phyloP scores from a whole-genome alignment of 1,140 invertebrate genomes.

The Drosophila guanche region DNA sequence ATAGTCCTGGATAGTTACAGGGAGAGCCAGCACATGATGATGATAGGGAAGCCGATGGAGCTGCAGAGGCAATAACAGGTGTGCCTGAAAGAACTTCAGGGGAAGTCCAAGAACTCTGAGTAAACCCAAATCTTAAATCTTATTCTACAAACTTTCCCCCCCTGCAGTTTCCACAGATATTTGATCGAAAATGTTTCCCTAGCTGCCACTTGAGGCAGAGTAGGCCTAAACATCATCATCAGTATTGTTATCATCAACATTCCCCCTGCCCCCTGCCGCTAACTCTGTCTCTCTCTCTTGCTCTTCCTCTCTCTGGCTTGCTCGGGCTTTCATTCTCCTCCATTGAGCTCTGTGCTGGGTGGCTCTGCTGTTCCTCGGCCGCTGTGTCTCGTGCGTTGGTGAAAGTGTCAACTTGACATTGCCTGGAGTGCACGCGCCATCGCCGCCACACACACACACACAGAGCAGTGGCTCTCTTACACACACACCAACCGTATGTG shows the following conservation, averaged over 20 bases:
- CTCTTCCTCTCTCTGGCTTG: too few relatives aligned
- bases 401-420: slow-evolving; percentile 82
- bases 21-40: slow-evolving; percentile 5
- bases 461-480: slow-evolving; percentile 13
- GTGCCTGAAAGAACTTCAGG: too few relatives aligned
- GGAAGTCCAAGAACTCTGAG: too few relatives aligned
- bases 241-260: slow-evolving; percentile 7
- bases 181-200: too few relatives aligned
- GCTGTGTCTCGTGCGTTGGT: slow-evolving; percentile 61
- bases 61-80: not conserved
- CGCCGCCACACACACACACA: slow-evolving; percentile 44
- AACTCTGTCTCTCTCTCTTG: too few relatives aligned
- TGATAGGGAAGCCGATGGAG: not conserved
- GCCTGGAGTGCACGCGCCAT: slow-evolving; percentile 77
- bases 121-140: too few relatives aligned
- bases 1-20: slow-evolving; percentile 24
- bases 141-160: too few relatives aligned
- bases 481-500: slow-evolving; percentile 12
- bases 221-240: not conserved
- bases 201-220: too few relatives aligned
- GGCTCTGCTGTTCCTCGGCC: too few relatives aligned
- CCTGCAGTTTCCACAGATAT: too few relatives aligned
- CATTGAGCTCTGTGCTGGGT: slow-evolving; percentile 9
- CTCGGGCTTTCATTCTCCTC: slow-evolving; percentile 25
- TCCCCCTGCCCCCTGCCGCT: too few relatives aligned